These are phyloP conservation scores for Lathamus discolor DNA, from an alignment of 2,113 vertebrate genomes.

Conservation along the genomic window DNA sequence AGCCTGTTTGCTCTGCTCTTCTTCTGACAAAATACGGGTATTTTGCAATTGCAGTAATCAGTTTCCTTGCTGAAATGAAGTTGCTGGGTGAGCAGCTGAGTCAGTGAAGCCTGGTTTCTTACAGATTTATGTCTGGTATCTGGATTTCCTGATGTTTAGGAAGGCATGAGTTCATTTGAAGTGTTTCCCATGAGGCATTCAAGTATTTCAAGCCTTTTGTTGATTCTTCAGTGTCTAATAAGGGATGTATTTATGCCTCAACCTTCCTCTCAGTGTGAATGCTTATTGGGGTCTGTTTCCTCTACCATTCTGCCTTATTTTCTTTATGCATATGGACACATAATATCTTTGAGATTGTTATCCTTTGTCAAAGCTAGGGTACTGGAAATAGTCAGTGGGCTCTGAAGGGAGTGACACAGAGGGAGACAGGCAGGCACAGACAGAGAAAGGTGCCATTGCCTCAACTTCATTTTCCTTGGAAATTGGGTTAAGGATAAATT, in stretches of 20 bases:
- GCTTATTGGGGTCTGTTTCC: background rate
- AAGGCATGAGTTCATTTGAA: constrained; percentile 13
- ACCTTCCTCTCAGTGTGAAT: background rate
- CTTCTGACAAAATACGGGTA: background rate
- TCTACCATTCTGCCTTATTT: background rate
- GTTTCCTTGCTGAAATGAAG: background rate
- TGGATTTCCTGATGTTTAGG: constrained; percentile 46
- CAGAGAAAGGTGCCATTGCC: background rate
- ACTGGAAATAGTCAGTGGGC: background rate
- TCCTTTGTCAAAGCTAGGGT: background rate
- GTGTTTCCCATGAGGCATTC: background rate
- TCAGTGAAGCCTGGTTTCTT: background rate
- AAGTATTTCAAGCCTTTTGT: constrained; percentile 30
- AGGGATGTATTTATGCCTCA: background rate
- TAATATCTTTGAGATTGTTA: background rate
- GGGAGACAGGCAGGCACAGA: background rate
- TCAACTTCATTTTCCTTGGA: background rate
- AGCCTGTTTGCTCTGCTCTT: background rate
- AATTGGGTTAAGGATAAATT: background rate
- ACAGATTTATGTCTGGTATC: background rate
- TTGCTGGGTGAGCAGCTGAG: background rate
- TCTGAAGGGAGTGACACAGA: background rate
- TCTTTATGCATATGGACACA: background rate
- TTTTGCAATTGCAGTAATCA: background rate
- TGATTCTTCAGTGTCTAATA: constrained; percentile 8